Evolutionary conservation across 2,888 invertebrate species (phyloP), one percentile per base, ranked within the genome.

Genomic region (Julus scandinavius): DNA sequence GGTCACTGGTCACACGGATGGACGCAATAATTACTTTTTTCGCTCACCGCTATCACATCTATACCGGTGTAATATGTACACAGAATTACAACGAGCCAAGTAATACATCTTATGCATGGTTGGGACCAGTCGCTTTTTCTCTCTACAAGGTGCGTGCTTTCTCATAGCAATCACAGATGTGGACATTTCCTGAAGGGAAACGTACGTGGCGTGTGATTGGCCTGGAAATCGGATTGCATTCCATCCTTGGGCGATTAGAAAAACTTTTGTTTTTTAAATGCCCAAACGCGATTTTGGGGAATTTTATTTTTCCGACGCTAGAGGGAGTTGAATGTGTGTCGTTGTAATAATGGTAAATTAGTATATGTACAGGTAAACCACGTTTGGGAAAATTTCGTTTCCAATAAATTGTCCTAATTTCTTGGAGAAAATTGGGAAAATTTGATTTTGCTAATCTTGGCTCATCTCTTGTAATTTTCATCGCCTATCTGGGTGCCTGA

Each of bases 21-120:
- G 80, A 80, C 80, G 80, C 80, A 80, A 80, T 80, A 80, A 80
- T 80, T 80, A 80, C 80, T 80, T 80, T 80, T 80, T 80, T 80
- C 80, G 80, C 80, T 80, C 38, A 80, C 38, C 80, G 29, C 80
- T 6, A 80, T 29, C 80, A 38, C 80, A 80, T 54, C 80, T 80
- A 29, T 29, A 38, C 80, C 80, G 80, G 80, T 80, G 80, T 80
- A 80, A 80, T 80, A 38, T 80, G 80, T 29, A 80, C 38, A 13
- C 80, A 29, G 80, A 80, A 80, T 80, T 80, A 80, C 80, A 80
- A 80, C 80, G 38, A 38, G 0, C 38, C 38, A 13, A 38, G 80
- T 80, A 80, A 80, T 80, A 40, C 80, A 80, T 80, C 80, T 80
- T 80, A 80, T 80, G 80, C 80, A 80, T 80, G 80, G 80, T 13